Percentiles rank a stretch among this genome's conserved stretches.
These are phyloP conservation scores for Pemphredon lugubris DNA, from an alignment of 2,888 invertebrate genomes.

Conservation along the genomic window DNA sequence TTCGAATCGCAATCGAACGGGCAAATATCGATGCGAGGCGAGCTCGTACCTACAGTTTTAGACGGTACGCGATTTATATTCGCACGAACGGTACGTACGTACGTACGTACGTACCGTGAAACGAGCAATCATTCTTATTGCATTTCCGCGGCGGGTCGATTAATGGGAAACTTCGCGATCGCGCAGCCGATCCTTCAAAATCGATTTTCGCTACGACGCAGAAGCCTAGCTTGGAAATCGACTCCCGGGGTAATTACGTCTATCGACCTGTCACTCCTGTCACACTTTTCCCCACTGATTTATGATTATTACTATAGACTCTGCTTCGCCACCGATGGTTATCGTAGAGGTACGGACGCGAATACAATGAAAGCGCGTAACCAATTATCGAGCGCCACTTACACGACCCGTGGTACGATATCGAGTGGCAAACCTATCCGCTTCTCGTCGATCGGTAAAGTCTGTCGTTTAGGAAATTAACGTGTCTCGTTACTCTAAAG, in stretches of 20 bases:
- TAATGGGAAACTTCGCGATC: constrained; percentile 49
- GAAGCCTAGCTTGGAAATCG: background rate
- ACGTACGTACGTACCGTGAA: constrained; percentile 47
- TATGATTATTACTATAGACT: background rate
- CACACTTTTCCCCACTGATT: background rate
- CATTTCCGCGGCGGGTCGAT: constrained; percentile 56
- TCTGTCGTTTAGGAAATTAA: too few species aligned
- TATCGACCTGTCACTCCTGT: background rate
- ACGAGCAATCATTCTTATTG: constrained; percentile 52
- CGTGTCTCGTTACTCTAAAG: too few species aligned
- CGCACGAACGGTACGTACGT: constrained; percentile 34
- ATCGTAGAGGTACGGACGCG: too few species aligned
- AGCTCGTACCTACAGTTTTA: too few species aligned
- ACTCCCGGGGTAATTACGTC: background rate
- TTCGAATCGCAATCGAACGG: too few species aligned
- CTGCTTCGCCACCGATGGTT: too few species aligned
- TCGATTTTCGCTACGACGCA: constrained; percentile 11
- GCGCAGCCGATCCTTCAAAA: background rate
- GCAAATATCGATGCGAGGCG: too few species aligned
- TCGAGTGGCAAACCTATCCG: too few species aligned
- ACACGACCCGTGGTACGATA: too few species aligned
- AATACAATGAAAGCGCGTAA: too few species aligned
- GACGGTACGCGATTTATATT: constrained; percentile 56
- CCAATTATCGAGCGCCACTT: too few species aligned
- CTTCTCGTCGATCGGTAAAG: too few species aligned